Percentiles rank a stretch among this genome's conserved stretches.
Conservation (phyloP, 2,113 vertebrate species). For the Oxyura jamaicensis region DNA sequence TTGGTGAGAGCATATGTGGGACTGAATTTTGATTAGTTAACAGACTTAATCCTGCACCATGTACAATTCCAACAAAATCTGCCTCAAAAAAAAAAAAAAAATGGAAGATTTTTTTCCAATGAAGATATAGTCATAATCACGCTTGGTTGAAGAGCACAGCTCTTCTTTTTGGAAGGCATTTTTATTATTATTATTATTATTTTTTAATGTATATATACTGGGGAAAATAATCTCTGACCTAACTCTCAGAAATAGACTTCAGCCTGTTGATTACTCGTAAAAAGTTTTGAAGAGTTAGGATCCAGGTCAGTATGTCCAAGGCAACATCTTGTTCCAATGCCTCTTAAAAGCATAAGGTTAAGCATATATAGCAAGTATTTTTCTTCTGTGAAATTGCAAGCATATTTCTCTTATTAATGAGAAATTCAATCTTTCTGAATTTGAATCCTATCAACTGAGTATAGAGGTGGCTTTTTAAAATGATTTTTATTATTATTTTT, state of each 20-base stretch:
- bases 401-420: neutral
- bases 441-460: neutral
- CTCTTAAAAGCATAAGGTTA: constrained; percentile 11
- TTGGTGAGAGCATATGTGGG: neutral
- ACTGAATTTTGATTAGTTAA: neutral
- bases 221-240: neutral
- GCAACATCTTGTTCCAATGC: neutral
- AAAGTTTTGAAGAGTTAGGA: neutral
- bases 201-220: neutral
- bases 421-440: neutral
- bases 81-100: neutral
- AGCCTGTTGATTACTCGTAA: neutral
- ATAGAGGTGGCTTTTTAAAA: neutral
- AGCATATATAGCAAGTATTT: neutral
- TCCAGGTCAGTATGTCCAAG: neutral
- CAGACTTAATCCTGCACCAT: neutral
- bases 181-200: neutral
- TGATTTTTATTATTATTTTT: neutral
- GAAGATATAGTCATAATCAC: neutral
- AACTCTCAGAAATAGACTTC: neutral
- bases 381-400: neutral
- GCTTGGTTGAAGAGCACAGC: neutral
- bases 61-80: neutral
- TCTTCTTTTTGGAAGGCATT: neutral
- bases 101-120: neutral